Conservation (phyloP, 2,888 invertebrate species). For the Thalpophila matura region DNA sequence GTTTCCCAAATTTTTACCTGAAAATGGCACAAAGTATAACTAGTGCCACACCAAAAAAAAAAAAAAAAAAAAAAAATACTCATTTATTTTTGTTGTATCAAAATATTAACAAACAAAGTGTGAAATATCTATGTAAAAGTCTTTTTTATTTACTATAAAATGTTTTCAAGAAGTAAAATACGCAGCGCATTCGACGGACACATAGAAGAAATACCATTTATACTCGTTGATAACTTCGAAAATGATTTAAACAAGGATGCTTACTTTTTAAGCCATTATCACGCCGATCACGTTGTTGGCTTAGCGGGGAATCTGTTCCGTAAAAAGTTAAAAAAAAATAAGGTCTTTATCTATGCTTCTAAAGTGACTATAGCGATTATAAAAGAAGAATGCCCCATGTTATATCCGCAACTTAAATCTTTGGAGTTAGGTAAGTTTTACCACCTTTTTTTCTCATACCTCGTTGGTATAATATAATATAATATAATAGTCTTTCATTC, state of each 20-base stretch:
- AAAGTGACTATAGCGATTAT: slow-evolving; percentile 58
- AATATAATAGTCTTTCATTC: too few species aligned
- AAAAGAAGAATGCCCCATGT: slow-evolving; percentile 13
- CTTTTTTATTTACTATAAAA: too few species aligned
- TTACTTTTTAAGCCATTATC: slow-evolving; percentile 93
- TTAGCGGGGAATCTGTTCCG: slow-evolving; percentile 67
- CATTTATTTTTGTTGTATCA: too few species aligned
- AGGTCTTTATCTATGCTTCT: slow-evolving; percentile 64
- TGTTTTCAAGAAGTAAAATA: slow-evolving; percentile 32
- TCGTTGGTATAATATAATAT: too few species aligned
- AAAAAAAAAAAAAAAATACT: too few species aligned
- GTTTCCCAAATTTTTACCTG: too few species aligned
- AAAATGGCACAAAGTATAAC: too few species aligned
- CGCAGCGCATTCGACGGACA: slow-evolving; percentile 89
- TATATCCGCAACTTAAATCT: slow-evolving; percentile 33
- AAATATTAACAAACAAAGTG: too few species aligned
- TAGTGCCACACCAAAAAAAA: too few species aligned
- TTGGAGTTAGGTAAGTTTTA: slow-evolving; percentile 47
- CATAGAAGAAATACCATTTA: slow-evolving; percentile 91
- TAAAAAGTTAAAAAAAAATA: slow-evolving; percentile 51
- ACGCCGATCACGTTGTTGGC: slow-evolving; percentile 92
- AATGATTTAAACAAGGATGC: slow-evolving; percentile 79
- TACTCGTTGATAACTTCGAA: slow-evolving; percentile 92
- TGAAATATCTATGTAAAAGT: too few species aligned
- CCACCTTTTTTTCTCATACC: neutral